Evolutionary conservation across 2,888 invertebrate species (phyloP).

Genomic region (Mechanitis messenoides): DNA sequence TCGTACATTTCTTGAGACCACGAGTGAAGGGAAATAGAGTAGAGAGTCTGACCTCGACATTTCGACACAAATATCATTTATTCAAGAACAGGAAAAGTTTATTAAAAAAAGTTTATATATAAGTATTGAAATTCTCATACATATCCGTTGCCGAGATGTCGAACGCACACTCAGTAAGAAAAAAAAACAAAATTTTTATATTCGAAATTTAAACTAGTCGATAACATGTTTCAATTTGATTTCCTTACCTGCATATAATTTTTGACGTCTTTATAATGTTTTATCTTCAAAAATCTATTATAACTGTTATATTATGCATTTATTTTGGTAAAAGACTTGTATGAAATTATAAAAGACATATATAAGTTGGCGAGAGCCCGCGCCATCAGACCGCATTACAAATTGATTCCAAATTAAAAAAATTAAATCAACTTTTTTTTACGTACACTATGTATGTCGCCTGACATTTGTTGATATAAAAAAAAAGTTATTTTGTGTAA

Average conservation of each 20-base stretch:
- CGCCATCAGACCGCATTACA: constrained; percentile 71
- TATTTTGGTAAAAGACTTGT: constrained; percentile 42
- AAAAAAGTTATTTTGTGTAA: constrained; percentile 71
- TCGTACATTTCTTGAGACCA: constrained; percentile 71
- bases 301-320: constrained; percentile 65
- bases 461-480: constrained; percentile 71
- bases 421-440: constrained; percentile 55
- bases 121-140: constrained; percentile 46
- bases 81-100: constrained; percentile 34
- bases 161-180: constrained; percentile 55
- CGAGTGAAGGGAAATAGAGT: constrained; percentile 54
- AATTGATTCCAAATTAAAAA: constrained; percentile 36
- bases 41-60: constrained; percentile 55
- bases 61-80: constrained; percentile 50
- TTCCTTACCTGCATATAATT: constrained; percentile 64
- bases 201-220: constrained; percentile 73
- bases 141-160: constrained; percentile 71
- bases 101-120: constrained; percentile 26
- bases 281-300: constrained; percentile 52
- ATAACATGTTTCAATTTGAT: constrained; percentile 62
- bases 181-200: constrained; percentile 66
- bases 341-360: constrained; percentile 34
- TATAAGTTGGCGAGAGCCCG: constrained; percentile 46
- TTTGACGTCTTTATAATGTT: constrained; percentile 69
- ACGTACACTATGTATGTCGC: constrained; percentile 63